Base-by-base conservation (phyloP, 2,888 invertebrate species). In the Xanthorhoe spadicearia region DNA sequence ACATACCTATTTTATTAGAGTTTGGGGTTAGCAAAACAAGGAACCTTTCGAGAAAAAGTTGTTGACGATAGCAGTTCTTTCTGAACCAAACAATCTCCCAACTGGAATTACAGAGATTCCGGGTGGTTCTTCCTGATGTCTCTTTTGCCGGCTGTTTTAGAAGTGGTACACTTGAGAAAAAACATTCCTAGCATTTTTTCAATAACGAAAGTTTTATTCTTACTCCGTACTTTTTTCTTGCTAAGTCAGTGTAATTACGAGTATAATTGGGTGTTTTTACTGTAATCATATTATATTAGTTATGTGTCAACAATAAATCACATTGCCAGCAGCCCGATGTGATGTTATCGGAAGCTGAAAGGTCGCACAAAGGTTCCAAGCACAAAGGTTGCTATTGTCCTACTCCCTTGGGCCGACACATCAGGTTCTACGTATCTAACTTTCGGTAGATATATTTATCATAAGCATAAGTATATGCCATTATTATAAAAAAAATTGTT, bases 341-440 rank as follows among this genome's bases (percentile, higher is more conserved):
- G 77, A 81, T 81, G 74, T 77, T 80, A 82, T 83, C 81, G 71
- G 70, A 68, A 66, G 65, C 69, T 66, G 71, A 62, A 70, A 77
- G 81, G 77, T 75, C 74, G 74, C 67, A 77, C 79, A 79, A 81
- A 78, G 79, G 80, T 70, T 73, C 70, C 63, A 60, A 51, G 67
- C 73, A 71, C 62, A 74, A 74, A 74, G 74, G 69, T 73, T 63
- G 49, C 73, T 74, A 79, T 82, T 83, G 82, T 83, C 77, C 78
- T 73, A 70, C 54, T 59, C 52, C 69, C 63, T 48, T 55, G 63
- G 75, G 74, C 73, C 70, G 60, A 68, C 61, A 63, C 68, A 64
- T 71, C 71, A 72, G 75, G 73, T 72, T 74, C 69, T 58, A 48
- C 48, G 28, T 50, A 56, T 17, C 19, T 54, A 61, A 13, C 48